Conservation (phyloP, 2,113 vertebrate species). For the human (Homo sapiens) region DNA sequence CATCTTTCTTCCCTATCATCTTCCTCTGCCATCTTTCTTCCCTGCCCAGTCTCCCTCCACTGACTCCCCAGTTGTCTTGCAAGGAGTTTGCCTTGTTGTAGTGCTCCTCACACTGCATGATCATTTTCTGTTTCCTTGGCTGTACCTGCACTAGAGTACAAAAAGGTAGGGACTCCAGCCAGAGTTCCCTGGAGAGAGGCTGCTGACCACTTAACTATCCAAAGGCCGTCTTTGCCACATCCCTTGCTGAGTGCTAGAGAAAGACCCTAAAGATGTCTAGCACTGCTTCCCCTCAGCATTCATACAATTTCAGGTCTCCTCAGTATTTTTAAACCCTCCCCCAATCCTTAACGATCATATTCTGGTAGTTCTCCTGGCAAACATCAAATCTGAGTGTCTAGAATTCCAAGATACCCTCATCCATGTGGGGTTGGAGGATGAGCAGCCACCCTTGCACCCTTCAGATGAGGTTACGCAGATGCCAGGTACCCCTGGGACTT, state of each 20-base stretch:
- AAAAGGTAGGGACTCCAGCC: not conserved
- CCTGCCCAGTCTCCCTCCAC: too few species aligned
- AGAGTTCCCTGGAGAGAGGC: not conserved
- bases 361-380: not conserved
- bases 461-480: not conserved
- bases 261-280: not conserved
- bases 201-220: not conserved
- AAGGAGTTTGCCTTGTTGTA: not conserved
- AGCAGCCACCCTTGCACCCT: not conserved
- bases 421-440: not conserved
- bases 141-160: not conserved
- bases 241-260: not conserved
- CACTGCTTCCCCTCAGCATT: too few species aligned
- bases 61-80: not conserved
- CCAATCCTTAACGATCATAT: not conserved
- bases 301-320: too few species aligned
- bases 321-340: too few species aligned
- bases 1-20: not conserved
- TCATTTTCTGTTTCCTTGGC: not conserved
- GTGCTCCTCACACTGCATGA: fast-evolving
- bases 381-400: not conserved
- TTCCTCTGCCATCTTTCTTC: not conserved
- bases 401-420: not conserved
- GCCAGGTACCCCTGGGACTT: not conserved
- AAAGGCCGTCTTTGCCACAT: not conserved